A percentile compares a stretch with the other conserved stretches of the same genome.
Conservation (phyloP, 2,113 vertebrate genomes). For the Pogonocichla stellata region DNA sequence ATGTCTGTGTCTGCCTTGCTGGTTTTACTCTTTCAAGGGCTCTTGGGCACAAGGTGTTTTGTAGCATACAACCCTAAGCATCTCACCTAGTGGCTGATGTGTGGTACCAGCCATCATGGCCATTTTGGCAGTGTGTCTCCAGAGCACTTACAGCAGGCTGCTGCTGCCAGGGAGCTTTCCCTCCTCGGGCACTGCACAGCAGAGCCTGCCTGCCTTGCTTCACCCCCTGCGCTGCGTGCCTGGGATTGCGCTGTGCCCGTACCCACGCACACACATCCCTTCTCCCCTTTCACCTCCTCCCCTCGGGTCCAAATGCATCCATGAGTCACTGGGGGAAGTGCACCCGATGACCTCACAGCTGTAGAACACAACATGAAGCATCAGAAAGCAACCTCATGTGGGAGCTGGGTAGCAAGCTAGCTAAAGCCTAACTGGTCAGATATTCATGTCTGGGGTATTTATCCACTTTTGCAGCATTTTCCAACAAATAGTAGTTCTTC, state of each 20-base stretch:
- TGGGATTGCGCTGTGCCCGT: accelerated
- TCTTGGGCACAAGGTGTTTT: background rate
- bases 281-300: conserved; percentile 27
- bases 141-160: accelerated
- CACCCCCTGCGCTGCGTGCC: background rate
- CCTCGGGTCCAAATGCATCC: background rate
- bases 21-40: background rate
- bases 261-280: background rate
- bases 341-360: background rate
- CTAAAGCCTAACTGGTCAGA: background rate
- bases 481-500: background rate
- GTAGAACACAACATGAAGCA: background rate
- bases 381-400: background rate
- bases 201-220: background rate
- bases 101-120: background rate
- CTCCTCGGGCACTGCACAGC: background rate
- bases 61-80: background rate
- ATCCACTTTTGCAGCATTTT: background rate
- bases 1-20: background rate
- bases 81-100: background rate
- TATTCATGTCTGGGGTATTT: background rate
- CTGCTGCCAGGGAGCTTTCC: background rate
- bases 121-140: background rate
- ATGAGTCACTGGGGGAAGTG: background rate
- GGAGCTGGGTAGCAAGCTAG: background rate